These are phyloP conservation scores for Pelodytes ibericus DNA, from an alignment of 2,797 vertebrate genomes.

Conservation along the genomic window DNA sequence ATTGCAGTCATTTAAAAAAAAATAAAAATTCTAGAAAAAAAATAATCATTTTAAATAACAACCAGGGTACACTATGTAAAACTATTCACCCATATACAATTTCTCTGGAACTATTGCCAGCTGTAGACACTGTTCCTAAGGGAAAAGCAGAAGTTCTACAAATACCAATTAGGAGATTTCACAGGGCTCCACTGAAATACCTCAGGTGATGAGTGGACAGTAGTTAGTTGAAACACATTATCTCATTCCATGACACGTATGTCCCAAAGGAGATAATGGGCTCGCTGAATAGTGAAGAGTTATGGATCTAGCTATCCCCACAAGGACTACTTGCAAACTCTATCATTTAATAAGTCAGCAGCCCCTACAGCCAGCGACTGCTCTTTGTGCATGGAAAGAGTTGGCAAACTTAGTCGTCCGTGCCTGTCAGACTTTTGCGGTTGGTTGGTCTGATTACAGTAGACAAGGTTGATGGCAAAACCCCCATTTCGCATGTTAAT, in stretches of 20 bases:
- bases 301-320: slow-evolving; percentile 65
- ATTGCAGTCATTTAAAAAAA: too few species aligned
- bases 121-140: slow-evolving; percentile 60
- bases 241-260: slow-evolving; percentile 70
- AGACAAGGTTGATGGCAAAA: not conserved
- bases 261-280: slow-evolving; percentile 68
- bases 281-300: slow-evolving; percentile 70
- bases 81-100: slow-evolving; percentile 31
- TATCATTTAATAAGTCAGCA: slow-evolving; percentile 70
- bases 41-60: not conserved
- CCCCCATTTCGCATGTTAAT: slow-evolving; percentile 13
- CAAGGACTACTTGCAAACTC: slow-evolving; percentile 68
- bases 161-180: slow-evolving; percentile 71
- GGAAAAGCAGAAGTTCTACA: slow-evolving; percentile 68
- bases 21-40: too few species aligned
- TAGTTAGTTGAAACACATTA: slow-evolving; percentile 74
- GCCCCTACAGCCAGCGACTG: slow-evolving; percentile 64
- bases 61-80: slow-evolving; percentile 1
- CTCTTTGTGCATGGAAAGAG: slow-evolving; percentile 68
- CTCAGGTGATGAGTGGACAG: slow-evolving; percentile 71
- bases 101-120: slow-evolving; percentile 64
- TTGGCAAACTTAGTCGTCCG: slow-evolving; percentile 59
- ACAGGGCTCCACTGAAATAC: slow-evolving; percentile 69
- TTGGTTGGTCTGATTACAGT: slow-evolving; percentile 24
- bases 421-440: slow-evolving; percentile 16